Conservation (phyloP, 2,888 invertebrate species). For the Ochlodes sylvanus region DNA sequence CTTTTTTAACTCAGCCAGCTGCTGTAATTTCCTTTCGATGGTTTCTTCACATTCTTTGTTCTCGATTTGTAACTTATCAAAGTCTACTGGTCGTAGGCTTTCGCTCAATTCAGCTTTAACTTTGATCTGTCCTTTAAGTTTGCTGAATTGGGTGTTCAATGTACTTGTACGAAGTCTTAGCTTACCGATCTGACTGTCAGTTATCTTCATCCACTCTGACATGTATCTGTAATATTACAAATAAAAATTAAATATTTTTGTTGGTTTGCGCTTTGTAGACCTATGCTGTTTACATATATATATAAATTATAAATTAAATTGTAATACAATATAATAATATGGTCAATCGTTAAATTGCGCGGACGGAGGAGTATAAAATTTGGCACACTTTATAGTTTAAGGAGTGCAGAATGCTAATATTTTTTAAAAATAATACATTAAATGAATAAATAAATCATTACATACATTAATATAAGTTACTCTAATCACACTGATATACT, state of each 20-base stretch:
- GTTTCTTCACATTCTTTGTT: constrained; percentile 78
- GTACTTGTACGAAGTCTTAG: constrained; percentile 84
- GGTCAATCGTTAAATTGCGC: too few relatives aligned
- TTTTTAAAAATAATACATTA: too few relatives aligned
- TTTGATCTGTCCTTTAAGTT: constrained; percentile 81
- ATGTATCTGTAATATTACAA: constrained; percentile 65
- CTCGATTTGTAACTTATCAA: constrained; percentile 86
- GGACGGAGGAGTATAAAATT: too few relatives aligned
- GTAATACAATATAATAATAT: too few relatives aligned
- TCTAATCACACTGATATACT: too few relatives aligned
- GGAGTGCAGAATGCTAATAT: too few relatives aligned
- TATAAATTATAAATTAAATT: too few relatives aligned
- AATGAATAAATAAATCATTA: too few relatives aligned
- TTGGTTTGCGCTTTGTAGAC: not conserved
- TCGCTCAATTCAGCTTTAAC: constrained; percentile 85
- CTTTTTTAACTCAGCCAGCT: constrained; percentile 83
- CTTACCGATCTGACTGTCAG: constrained; percentile 84
- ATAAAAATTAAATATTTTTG: not conserved
- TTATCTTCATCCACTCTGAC: constrained; percentile 85
- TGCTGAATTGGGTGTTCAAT: constrained; percentile 79
- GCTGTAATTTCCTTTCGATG: constrained; percentile 83
- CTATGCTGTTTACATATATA: too few relatives aligned
- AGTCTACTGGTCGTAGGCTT: constrained; percentile 85
- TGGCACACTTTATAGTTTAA: too few relatives aligned
- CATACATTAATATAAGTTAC: too few relatives aligned